These are phyloP conservation scores for Mus minutoides DNA, from an alignment of 2,797 vertebrate species.

Conservation along the genomic window DNA sequence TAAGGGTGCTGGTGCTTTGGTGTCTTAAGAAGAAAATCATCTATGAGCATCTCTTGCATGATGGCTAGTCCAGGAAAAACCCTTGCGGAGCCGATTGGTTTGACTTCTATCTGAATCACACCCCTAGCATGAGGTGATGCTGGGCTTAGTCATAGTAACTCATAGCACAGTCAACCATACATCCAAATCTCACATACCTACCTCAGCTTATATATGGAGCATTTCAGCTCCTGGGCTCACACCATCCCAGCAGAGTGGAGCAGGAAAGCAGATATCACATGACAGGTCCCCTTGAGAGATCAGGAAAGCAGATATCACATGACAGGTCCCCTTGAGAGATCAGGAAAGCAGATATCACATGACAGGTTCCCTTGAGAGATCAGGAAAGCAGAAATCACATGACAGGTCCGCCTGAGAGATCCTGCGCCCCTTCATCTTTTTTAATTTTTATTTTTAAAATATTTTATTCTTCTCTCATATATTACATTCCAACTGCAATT, in stretches of 20 bases:
- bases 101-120: background rate
- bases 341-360: background rate
- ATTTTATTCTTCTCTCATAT: background rate
- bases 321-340: background rate
- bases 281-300: background rate
- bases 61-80: background rate
- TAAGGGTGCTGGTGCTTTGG: background rate
- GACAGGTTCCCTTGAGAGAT: too few relatives aligned
- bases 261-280: background rate
- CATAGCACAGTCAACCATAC: rapidly evolving
- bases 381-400: background rate
- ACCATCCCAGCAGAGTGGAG: background rate
- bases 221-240: background rate
- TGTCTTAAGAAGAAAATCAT: background rate
- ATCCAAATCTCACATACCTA: too few relatives aligned
- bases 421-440: background rate
- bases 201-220: background rate
- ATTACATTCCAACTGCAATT: background rate
- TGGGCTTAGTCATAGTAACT: background rate
- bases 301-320: background rate
- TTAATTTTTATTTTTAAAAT: background rate
- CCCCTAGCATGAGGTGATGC: background rate
- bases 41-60: background rate
- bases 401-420: too few relatives aligned
- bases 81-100: background rate